Evolutionary conservation across 1,140 invertebrate species (phyloP).

Genomic region (Drosophila yakuba): DNA sequence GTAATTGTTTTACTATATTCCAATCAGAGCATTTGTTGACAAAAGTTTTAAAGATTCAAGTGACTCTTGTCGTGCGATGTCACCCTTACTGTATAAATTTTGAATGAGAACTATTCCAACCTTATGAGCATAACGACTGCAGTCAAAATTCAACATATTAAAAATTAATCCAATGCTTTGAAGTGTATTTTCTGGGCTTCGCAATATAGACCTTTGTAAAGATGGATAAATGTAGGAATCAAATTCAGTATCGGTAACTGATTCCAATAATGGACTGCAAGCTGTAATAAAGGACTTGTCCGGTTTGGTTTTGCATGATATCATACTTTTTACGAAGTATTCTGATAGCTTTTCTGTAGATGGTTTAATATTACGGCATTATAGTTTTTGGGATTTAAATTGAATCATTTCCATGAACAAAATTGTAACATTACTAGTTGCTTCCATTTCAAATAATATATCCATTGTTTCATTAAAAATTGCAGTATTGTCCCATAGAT

Average conservation of each 20-base stretch:
- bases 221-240: constrained; percentile 91
- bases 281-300: constrained; percentile 88
- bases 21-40: constrained; percentile 89
- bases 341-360: constrained; percentile 87
- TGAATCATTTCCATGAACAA: constrained; percentile 62
- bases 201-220: constrained; percentile 95
- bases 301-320: constrained; percentile 92
- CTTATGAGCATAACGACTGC: constrained; percentile 92
- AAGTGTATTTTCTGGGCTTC: constrained; percentile 96
- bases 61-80: constrained; percentile 90
- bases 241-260: constrained; percentile 90
- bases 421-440: constrained; percentile 55
- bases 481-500: constrained; percentile 68
- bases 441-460: constrained; percentile 64
- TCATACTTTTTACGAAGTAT: constrained; percentile 91
- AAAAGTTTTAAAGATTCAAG: constrained; percentile 89
- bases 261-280: constrained; percentile 88
- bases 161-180: constrained; percentile 92
- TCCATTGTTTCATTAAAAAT: constrained; percentile 54
- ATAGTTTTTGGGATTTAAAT: constrained; percentile 40
- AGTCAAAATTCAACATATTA: constrained; percentile 89
- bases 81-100: constrained; percentile 93
- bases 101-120: constrained; percentile 92
- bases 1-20: constrained; percentile 88
- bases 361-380: constrained; percentile 81